These are phyloP conservation scores for Ochlodes sylvanus DNA, from an alignment of 2,888 invertebrate genomes.

Conservation along the genomic window DNA sequence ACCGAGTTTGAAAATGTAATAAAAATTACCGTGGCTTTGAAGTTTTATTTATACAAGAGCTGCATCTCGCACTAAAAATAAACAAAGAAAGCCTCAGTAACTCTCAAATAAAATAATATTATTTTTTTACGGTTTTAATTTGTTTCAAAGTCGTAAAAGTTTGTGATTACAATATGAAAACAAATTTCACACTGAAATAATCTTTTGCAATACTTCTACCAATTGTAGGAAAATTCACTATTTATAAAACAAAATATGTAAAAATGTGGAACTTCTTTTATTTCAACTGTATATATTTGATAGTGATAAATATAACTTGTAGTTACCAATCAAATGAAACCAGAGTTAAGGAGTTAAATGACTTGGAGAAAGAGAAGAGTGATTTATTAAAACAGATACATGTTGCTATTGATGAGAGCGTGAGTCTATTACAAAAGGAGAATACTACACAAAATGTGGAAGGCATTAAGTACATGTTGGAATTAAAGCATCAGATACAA, in stretches of 20 bases:
- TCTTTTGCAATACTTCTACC: too few species aligned
- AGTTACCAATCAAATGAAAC: conserved; percentile 16
- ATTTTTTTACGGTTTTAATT: conserved; percentile 6
- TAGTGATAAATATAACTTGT: neutral
- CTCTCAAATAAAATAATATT: neutral
- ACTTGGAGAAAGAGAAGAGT: conserved; percentile 53
- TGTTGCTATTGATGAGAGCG: conserved; percentile 57
- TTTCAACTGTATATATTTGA: neutral
- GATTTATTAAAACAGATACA: conserved; percentile 55
- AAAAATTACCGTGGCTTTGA: conserved; percentile 17
- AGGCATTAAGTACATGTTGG: conserved; percentile 53
- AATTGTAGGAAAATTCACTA: too few species aligned
- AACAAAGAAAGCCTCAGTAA: conserved; percentile 5
- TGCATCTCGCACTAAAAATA: conserved; percentile 4
- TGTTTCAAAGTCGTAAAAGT: conserved; percentile 20
- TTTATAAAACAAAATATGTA: neutral
- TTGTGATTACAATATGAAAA: conserved; percentile 1
- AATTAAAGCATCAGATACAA: conserved; percentile 54
- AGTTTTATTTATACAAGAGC: conserved; percentile 13
- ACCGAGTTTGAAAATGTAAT: conserved; percentile 23
- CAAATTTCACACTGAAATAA: neutral
- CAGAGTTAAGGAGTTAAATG: conserved; percentile 46
- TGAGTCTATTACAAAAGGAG: conserved; percentile 43
- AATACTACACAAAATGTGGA: conserved; percentile 55
- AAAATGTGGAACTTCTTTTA: conserved; percentile 16